These are phyloP conservation scores for Tichodroma muraria DNA, from an alignment of 2,113 vertebrate genomes.

Conservation along the genomic window DNA sequence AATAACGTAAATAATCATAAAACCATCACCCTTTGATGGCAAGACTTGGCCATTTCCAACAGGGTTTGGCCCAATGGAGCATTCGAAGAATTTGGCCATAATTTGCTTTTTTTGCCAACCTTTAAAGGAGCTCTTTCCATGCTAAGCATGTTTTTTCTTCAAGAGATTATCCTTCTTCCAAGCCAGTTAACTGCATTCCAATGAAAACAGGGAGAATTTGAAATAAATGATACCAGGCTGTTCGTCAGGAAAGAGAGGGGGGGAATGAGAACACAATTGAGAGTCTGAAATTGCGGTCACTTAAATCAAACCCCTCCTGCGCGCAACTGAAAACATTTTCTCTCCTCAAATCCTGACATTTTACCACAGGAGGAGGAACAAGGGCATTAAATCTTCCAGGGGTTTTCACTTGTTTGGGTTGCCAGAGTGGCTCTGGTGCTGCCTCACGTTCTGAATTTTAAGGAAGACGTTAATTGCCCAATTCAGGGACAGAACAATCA, in stretches of 20 bases:
- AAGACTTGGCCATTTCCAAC: slow-evolving; percentile 12
- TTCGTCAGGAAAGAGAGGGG: slow-evolving; percentile 16
- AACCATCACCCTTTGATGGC: not conserved
- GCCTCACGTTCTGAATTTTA: not conserved
- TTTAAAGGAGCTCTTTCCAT: slow-evolving; percentile 58
- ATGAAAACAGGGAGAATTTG: slow-evolving; percentile 51
- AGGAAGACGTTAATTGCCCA: slow-evolving; percentile 1
- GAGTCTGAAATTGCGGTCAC: slow-evolving; percentile 39
- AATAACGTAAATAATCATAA: slow-evolving; percentile 39
- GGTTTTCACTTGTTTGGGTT: slow-evolving; percentile 24
- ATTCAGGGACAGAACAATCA: not conserved
- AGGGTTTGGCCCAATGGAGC: not conserved
- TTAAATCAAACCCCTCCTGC: slow-evolving; percentile 35
- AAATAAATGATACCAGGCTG: slow-evolving; percentile 37
- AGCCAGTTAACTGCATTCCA: slow-evolving; percentile 68
- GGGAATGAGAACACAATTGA: slow-evolving; percentile 17
- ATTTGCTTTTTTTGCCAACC: slow-evolving; percentile 48
- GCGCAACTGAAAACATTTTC: slow-evolving; percentile 23
- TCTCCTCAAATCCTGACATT: slow-evolving; percentile 37
- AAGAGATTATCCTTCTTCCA: slow-evolving; percentile 60
- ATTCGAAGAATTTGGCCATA: slow-evolving; percentile 60
- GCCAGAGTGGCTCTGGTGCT: not conserved
- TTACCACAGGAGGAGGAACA: not conserved
- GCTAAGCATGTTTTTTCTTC: slow-evolving; percentile 64
- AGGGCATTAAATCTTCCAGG: slow-evolving; percentile 2